Conservation (phyloP, 2,797 vertebrate species). For the Chelon labrosus region DNA sequence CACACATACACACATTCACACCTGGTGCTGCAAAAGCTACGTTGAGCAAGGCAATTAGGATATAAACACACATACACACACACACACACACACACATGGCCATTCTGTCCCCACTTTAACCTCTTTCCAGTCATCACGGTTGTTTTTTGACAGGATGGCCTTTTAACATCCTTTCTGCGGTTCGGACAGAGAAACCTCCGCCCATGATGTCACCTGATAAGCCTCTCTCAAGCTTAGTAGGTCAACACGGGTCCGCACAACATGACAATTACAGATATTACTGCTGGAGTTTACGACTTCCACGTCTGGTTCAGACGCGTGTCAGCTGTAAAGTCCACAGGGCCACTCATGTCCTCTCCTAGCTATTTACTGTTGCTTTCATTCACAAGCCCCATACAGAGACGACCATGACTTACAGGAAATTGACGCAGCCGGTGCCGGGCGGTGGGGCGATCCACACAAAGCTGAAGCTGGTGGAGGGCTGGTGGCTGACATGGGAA, state of each 20-base stretch:
- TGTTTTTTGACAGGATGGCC: conserved; percentile 40
- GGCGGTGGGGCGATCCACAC: conserved; percentile 98
- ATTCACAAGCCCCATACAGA: conserved; percentile 5
- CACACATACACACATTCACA: conserved; percentile 31
- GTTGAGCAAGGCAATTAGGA: conserved; percentile 24
- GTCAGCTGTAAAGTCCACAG: conserved; percentile 26
- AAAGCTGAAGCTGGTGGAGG: conserved; percentile 96
- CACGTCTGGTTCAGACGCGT: conserved; percentile 13
- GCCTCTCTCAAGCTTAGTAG: conserved; percentile 15
- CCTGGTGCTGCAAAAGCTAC: conserved; percentile 12
- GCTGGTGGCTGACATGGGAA: conserved; percentile 96
- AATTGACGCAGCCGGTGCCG: conserved; percentile 97
- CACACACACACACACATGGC: not conserved
- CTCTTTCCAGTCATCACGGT: conserved; percentile 32
- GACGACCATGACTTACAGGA: conserved; percentile 89
- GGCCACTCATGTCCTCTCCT: not conserved
- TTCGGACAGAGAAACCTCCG: conserved; percentile 20
- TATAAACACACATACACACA: conserved; percentile 1
- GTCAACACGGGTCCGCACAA: conserved; percentile 23
- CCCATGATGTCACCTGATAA: conserved; percentile 46
- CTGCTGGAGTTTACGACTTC: conserved; percentile 42
- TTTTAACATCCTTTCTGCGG: conserved; percentile 42
- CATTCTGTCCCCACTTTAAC: conserved; percentile 39
- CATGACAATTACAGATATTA: conserved; percentile 38
- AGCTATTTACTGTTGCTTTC: not conserved